Conservation (phyloP, 2,113 vertebrate species). For the Herpailurus yagouaroundi region DNA sequence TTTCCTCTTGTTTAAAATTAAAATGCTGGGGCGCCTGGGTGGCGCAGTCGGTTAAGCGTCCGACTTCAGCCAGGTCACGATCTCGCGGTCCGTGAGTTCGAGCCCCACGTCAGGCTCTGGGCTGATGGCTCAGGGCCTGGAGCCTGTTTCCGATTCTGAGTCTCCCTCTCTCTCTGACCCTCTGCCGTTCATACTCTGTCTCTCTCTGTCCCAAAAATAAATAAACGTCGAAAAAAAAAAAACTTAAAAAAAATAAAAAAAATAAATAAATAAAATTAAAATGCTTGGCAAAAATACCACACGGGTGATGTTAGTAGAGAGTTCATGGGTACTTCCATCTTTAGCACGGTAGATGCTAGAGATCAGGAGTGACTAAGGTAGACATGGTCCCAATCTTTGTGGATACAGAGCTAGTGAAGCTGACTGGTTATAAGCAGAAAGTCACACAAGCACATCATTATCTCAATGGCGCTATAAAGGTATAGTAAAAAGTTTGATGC, state of each 20-base stretch:
- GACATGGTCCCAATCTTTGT: neutral
- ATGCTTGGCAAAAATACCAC: neutral
- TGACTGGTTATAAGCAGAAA: neutral
- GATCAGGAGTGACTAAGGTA: neutral
- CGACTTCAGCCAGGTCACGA: too few relatives aligned
- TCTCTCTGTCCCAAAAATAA: too few relatives aligned
- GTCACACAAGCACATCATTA: neutral
- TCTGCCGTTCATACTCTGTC: too few relatives aligned
- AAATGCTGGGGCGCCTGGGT: too few relatives aligned
- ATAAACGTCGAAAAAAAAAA: too few relatives aligned
- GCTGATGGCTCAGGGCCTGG: too few relatives aligned
- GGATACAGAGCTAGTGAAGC: neutral
- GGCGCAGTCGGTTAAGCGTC: too few relatives aligned
- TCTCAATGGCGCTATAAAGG: neutral
- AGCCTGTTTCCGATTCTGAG: too few relatives aligned
- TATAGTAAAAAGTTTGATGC: neutral
- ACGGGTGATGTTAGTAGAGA: neutral
- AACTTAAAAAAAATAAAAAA: too few relatives aligned
- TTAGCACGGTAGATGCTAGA: neutral
- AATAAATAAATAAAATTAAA: conserved; percentile 28
- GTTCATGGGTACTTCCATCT: neutral
- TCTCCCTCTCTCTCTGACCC: too few relatives aligned
- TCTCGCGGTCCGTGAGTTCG: too few relatives aligned
- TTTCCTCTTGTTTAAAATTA: conserved; percentile 25
- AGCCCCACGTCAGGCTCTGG: too few relatives aligned